A percentile compares a stretch with the other conserved stretches of the same genome.
Evolutionary conservation across 1,140 invertebrate species (phyloP).

Genomic region (Pachypsylla venusta): DNA sequence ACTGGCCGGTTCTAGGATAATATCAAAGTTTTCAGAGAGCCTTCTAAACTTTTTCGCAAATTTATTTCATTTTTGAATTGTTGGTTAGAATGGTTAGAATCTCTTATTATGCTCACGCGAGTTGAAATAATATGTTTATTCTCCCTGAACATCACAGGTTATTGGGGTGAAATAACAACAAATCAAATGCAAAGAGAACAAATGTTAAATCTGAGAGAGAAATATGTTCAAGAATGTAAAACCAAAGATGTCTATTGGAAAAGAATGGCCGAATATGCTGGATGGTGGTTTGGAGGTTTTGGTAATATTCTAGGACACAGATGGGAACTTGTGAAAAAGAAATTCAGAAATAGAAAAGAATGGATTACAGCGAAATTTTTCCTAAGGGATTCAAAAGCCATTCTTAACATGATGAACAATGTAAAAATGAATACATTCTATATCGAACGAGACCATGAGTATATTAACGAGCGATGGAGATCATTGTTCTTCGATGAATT

Average conservation of each 20-base stretch:
- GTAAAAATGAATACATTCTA: background rate
- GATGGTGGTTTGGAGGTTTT: background rate
- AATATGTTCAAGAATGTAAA: background rate
- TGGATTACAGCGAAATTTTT: background rate
- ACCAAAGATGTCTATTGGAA: background rate
- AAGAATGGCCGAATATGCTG: background rate
- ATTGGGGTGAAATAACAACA: too few species aligned
- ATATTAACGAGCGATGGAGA: background rate
- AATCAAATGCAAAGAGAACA: background rate
- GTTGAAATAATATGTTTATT: too few species aligned
- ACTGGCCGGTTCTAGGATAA: too few species aligned
- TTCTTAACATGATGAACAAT: background rate
- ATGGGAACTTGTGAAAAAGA: background rate
- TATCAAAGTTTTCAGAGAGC: too few species aligned
- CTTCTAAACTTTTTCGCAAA: too few species aligned
- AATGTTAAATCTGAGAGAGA: background rate
- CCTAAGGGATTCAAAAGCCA: background rate
- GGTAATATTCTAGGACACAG: background rate
- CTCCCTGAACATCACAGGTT: too few species aligned
- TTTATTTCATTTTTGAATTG: too few species aligned
- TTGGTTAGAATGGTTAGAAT: too few species aligned
- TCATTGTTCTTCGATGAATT: background rate
- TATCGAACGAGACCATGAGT: background rate
- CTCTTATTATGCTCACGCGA: too few species aligned
- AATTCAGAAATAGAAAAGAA: background rate